Evolutionary conservation across 1,140 invertebrate genomes (phyloP).

Genomic region (Neodiprion pinetum): DNA sequence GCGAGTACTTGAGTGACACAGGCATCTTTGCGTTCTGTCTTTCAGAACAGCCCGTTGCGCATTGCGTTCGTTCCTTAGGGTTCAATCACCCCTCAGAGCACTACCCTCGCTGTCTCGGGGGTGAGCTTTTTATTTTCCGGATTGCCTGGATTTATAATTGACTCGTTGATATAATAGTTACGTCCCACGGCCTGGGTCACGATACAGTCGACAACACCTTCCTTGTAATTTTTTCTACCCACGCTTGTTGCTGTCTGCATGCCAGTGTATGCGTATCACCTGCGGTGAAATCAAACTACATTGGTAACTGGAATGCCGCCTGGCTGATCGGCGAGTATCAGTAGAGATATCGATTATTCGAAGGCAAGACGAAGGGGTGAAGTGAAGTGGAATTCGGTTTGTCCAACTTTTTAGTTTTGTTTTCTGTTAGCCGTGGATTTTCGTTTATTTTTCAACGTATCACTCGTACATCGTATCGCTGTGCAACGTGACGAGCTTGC

Average conservation of each 20-base stretch:
- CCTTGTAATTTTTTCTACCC: too few species aligned
- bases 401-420: not conserved
- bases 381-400: slow-evolving; percentile 1
- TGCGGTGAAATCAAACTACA: not conserved
- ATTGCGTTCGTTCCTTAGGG: too few species aligned
- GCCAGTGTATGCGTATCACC: not conserved
- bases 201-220: too few species aligned
- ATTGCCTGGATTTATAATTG: too few species aligned
- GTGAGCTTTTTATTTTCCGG: too few species aligned
- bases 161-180: too few species aligned
- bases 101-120: too few species aligned
- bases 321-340: not conserved
- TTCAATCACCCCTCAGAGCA: too few species aligned
- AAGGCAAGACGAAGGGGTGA: not conserved
- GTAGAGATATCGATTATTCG: slow-evolving; percentile 1
- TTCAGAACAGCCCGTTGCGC: too few species aligned
- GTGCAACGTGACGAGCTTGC: slow-evolving; percentile 38
- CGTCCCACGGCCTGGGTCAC: too few species aligned
- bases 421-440: not conserved
- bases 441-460: not conserved
- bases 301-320: slow-evolving; percentile 12
- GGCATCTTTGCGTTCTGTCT: too few species aligned
- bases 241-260: not conserved
- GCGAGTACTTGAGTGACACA: not conserved
- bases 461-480: not conserved